Percentiles rank a stretch among this genome's conserved stretches.
Evolutionary conservation across 2,888 invertebrate species (phyloP).

Genomic region (Heliconius sara): DNA sequence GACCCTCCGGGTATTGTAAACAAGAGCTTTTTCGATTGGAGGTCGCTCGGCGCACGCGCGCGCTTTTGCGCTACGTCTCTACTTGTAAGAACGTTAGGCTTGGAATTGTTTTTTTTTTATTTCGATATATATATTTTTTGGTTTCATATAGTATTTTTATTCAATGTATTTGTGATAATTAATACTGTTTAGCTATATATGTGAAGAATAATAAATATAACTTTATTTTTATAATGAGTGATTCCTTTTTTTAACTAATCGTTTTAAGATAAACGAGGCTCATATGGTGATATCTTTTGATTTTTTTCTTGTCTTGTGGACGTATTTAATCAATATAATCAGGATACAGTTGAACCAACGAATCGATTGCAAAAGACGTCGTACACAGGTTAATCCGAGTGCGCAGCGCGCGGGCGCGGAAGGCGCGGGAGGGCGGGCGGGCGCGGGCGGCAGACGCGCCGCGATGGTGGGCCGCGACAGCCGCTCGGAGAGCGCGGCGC

Average conservation of each 20-base stretch:
- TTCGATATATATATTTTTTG: not conserved
- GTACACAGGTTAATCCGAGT: conserved; percentile 62
- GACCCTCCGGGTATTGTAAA: conserved; percentile 77
- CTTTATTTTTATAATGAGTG: not conserved
- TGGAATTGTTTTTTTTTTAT: not conserved
- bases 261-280: not conserved
- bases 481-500: conserved; percentile 84
- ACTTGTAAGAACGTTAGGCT: conserved; percentile 59
- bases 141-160: not conserved
- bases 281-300: not conserved
- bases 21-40: conserved; percentile 80
- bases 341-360: conserved; percentile 50
- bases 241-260: not conserved
- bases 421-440: conserved; percentile 56
- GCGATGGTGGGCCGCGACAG: conserved; percentile 85
- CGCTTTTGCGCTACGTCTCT: not conserved
- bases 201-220: not conserved
- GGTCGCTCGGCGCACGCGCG: conserved; percentile 70
- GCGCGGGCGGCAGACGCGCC: conserved; percentile 80
- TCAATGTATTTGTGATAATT: not conserved
- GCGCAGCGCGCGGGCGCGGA: conserved; percentile 60
- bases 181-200: not conserved
- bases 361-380: conserved; percentile 62
- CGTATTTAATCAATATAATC: conserved; percentile 18
- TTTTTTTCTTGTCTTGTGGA: not conserved